Evolutionary conservation across 30 jellyfish, hydroid and myxozoan genomes (phyloP).

Genomic region (Aurelia sp.): DNA sequence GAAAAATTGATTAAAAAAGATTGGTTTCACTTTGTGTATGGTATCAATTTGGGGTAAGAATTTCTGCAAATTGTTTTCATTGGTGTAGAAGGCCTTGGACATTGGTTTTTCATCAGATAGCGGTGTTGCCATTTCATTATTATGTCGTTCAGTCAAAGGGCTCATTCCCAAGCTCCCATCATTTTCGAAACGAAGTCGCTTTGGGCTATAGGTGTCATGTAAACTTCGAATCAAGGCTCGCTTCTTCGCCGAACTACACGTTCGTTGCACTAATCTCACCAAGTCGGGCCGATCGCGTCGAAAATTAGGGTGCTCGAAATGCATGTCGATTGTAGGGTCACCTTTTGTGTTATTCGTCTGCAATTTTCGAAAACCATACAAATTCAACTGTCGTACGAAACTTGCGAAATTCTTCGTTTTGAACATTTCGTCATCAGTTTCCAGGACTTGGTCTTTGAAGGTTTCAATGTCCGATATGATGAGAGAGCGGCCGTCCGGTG

Average conservation of each 20-base stretch:
- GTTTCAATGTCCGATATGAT: conserved; percentile 86
- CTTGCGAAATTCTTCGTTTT: conserved; percentile 97
- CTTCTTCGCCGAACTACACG: conserved; percentile 79
- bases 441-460: conserved; percentile 86
- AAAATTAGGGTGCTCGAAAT: conserved; percentile 95
- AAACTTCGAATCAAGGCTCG: conserved; percentile 34
- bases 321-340: conserved; percentile 96
- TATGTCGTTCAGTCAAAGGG: conserved; percentile 44
- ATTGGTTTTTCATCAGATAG: conserved; percentile 3
- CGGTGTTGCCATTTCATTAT: conserved; percentile 50
- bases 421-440: conserved; percentile 98
- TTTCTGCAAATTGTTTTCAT: not conserved
- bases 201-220: conserved; percentile 58
- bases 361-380: conserved; percentile 95
- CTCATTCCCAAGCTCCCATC: conserved; percentile 20
- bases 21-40: not conserved
- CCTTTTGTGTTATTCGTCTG: conserved; percentile 80
- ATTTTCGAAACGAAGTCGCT: conserved; percentile 34
- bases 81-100: not conserved
- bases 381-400: conserved; percentile 94
- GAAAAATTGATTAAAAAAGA: not conserved
- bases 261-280: conserved; percentile 94
- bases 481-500: conserved; percentile 91
- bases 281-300: conserved; percentile 98
- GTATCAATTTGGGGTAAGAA: no score